Percentiles rank a stretch among this genome's conserved stretches.
Conservation (phyloP, 2,888 invertebrate species). For the Apamea sordens region DNA sequence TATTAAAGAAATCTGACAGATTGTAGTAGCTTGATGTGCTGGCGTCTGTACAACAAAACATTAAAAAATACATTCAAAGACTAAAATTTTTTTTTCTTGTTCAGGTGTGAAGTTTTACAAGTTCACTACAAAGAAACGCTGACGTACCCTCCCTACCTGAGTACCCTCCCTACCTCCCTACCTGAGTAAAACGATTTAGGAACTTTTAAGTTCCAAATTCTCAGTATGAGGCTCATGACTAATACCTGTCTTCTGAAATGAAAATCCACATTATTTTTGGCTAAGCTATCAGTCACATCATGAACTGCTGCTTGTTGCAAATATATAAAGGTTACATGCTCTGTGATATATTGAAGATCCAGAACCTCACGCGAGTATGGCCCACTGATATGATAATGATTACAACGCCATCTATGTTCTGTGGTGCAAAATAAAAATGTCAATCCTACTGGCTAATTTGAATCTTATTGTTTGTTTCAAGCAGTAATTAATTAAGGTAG, state of each 20-base stretch:
- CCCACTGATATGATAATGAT: background rate
- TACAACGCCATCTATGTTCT: constrained; percentile 29
- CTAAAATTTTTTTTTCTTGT: constrained; percentile 36
- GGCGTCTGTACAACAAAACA: background rate
- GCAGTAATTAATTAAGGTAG: background rate
- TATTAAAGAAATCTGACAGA: too few species aligned
- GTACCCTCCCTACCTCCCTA: too few species aligned
- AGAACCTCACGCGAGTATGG: background rate
- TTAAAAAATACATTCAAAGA: background rate
- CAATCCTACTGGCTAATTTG: background rate
- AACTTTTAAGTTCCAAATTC: background rate
- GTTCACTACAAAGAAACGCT: constrained; percentile 71
- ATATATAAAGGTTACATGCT: too few species aligned
- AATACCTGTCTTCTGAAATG: background rate
- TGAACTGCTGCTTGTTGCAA: background rate
- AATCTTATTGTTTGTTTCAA: background rate
- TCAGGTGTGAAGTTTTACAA: constrained; percentile 84
- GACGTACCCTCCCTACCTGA: background rate
- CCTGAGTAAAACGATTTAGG: constrained; percentile 6
- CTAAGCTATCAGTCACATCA: background rate
- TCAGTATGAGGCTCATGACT: background rate
- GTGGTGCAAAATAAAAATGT: background rate
- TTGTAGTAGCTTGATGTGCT: too few species aligned
- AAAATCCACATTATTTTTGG: background rate
- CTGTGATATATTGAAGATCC: background rate